Base-by-base conservation (phyloP, 2,113 vertebrate genomes). In the Gavialis gangeticus region DNA sequence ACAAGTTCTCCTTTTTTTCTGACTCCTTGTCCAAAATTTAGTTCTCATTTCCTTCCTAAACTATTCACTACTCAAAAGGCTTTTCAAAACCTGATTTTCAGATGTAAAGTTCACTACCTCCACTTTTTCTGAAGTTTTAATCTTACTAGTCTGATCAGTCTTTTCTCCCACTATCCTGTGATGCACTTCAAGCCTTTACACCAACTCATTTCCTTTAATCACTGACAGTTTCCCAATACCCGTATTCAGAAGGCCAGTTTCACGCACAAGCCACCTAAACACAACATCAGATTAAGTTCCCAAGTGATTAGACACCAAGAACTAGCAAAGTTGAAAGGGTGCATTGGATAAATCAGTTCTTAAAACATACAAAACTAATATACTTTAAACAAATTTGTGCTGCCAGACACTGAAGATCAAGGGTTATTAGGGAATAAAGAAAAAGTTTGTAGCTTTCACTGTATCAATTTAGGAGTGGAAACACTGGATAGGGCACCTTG, bases 281-380 rank as follows among this genome's bases (percentile, higher is more conserved):
- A 27, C 15, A 56, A 12, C 3, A 67, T 22, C 60, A 2, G 1
- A 15, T 46, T 79, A 88, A 13, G 16, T 28, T 54, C n/a, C 82
- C 34, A 37, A 85, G 17, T 1, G 0, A 94, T 54, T 54, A 58
- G 56, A 58, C 18, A n/a, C 12, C 2, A 19, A 22, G 14, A 4
- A 55, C 12, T 37, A n/a, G 15, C 8, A 7, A 66, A n/a, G 10
- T 16, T 80, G 21, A 85, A n/a, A 75, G 11, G 18, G 18, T 28
- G 82, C 58, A 46, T 34, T 82, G 60, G 84, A 91, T 30, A 87
- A 95, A 87, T 34, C 57, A 54, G 60, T 55, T 94, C 67, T 84
- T 30, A 1, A 59, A 85, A 92, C 87, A 66, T 62, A 87, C 21
- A 57, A 75, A 89, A 81, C 7, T 78, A 22, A 37, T 64, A 27